A percentile compares a stretch with the other conserved stretches of the same genome.
phyloP scores from a whole-genome alignment of 2,888 invertebrate genomes.

The Anaspis maculata region DNA sequence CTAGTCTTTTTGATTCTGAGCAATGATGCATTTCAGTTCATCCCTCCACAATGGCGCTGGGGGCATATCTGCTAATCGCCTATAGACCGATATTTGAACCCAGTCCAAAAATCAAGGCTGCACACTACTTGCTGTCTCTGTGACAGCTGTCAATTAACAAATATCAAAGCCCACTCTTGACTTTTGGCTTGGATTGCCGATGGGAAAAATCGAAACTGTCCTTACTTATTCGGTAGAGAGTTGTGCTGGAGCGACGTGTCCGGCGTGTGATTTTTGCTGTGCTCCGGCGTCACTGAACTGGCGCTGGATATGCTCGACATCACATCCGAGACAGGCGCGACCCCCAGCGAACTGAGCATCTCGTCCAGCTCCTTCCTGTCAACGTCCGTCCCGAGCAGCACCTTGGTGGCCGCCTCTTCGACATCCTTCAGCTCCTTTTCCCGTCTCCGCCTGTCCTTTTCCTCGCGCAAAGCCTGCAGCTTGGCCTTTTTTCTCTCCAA shows the following conservation, averaged over 20 bases:
- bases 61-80: too few relatives aligned
- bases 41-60: too few relatives aligned
- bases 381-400: constrained; percentile 42
- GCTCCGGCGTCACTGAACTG: constrained; percentile 72
- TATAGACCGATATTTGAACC: too few relatives aligned
- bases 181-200: too few relatives aligned
- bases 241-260: constrained; percentile 69
- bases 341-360: constrained; percentile 77
- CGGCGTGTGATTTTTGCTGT: constrained; percentile 68
- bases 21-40: too few relatives aligned
- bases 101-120: too few relatives aligned
- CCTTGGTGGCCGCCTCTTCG: constrained; percentile 54
- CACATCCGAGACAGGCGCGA: constrained; percentile 81
- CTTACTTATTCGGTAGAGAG: constrained; percentile 48
- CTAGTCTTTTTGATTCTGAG: too few relatives aligned
- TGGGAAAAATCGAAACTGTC: too few relatives aligned
- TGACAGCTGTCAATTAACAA: too few relatives aligned
- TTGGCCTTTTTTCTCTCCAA: constrained; percentile 87
- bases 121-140: too few relatives aligned
- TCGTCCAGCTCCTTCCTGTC: constrained; percentile 71
- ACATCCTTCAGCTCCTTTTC: constrained; percentile 87
- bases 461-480: constrained; percentile 80
- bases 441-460: constrained; percentile 75
- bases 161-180: too few relatives aligned
- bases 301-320: constrained; percentile 75